Percentiles rank a stretch among this genome's conserved stretches.
phyloP scores from a whole-genome alignment of 2,888 invertebrate genomes.

The Protophormia terraenovae region DNA sequence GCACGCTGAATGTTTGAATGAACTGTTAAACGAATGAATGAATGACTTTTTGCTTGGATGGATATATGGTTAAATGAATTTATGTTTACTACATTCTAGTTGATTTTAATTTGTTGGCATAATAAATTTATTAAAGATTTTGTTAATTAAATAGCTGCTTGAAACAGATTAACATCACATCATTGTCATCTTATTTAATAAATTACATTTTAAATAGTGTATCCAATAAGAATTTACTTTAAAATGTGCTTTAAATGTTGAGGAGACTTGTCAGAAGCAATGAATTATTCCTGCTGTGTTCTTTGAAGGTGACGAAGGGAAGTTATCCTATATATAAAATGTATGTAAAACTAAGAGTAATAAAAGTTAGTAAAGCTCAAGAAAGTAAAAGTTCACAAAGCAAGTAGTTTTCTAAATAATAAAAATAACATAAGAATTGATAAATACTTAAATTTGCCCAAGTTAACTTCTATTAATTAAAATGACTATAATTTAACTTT shows the following conservation, averaged over 20 bases:
- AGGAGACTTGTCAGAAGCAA: not conserved
- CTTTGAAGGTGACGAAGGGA: not conserved
- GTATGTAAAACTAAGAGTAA: no score
- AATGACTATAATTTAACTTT: no score
- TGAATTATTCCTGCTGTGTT: not conserved
- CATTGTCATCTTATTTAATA: not conserved
- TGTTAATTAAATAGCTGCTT: constrained; percentile 39
- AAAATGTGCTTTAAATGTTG: not conserved
- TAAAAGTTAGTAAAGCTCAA: no score
- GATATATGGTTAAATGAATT: not conserved
- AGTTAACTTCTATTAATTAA: no score
- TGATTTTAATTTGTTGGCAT: not conserved
- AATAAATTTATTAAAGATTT: not conserved
- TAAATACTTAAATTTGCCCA: no score
- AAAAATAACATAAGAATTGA: no score
- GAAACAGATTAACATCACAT: constrained; percentile 16
- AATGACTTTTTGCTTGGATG: not conserved
- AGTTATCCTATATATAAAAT: not conserved
- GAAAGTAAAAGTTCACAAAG: no score
- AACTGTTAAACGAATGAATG: not conserved
- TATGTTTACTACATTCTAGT: not conserved
- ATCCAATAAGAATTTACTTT: not conserved
- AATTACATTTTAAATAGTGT: not conserved
- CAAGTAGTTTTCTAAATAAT: no score
- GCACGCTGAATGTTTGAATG: not conserved